Percentiles rank a stretch among this genome's conserved stretches.
These are phyloP conservation scores for Athrips mouffetella DNA, from an alignment of 2,888 invertebrate species.

Conservation along the genomic window DNA sequence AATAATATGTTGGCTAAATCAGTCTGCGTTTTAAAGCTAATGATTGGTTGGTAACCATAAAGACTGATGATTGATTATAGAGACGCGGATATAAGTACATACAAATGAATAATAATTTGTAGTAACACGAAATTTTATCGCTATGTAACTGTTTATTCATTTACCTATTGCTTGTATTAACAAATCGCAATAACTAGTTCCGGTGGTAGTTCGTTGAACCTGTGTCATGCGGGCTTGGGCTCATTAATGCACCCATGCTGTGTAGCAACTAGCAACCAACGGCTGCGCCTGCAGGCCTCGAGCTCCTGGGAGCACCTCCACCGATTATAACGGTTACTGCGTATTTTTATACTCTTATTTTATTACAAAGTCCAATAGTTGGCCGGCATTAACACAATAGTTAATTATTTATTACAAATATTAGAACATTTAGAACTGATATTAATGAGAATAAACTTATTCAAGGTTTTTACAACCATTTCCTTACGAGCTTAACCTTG, in stretches of 20 bases:
- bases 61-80: not conserved
- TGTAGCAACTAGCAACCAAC: slow-evolving; percentile 27
- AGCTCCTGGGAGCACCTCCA: slow-evolving; percentile 25
- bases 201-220: slow-evolving; percentile 44
- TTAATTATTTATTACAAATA: not conserved
- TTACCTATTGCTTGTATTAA: slow-evolving; percentile 4
- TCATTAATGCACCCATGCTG: slow-evolving; percentile 56
- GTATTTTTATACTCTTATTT: no score
- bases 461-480: not conserved
- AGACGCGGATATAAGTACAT: not conserved
- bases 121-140: no score
- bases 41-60: not conserved
- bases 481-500: not conserved
- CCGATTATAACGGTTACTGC: slow-evolving; percentile 42
- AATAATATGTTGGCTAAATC: not conserved
- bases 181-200: slow-evolving; percentile 8
- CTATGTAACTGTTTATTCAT: no score
- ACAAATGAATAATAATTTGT: not conserved
- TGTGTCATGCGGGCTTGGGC: slow-evolving; percentile 49
- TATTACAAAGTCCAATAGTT: no score
- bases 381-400: no score
- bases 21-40: not conserved
- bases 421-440: not conserved
- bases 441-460: not conserved
- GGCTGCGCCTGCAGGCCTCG: slow-evolving; percentile 12